These are phyloP conservation scores for Uloborus plumipes DNA, from an alignment of 2,888 invertebrate genomes.

Conservation along the genomic window DNA sequence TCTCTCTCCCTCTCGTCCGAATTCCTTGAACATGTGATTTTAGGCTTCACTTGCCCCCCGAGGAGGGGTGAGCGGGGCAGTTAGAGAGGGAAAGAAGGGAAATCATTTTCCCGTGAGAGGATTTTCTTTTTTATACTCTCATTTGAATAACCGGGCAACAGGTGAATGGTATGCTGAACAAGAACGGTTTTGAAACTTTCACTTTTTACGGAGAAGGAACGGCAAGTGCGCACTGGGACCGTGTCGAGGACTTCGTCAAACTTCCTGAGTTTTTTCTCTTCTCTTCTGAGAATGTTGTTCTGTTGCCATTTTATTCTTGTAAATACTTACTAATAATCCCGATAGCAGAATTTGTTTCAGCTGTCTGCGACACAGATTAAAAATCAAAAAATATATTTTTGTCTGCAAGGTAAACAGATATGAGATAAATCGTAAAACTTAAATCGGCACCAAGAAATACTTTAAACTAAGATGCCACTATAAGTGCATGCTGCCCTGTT, in stretches of 20 bases:
- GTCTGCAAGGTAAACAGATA: too few species aligned
- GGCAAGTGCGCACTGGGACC: not conserved
- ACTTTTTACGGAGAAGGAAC: not conserved
- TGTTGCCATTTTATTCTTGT: too few species aligned
- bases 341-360: too few species aligned
- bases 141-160: conserved; percentile 8
- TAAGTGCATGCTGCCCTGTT: too few species aligned
- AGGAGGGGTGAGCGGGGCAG: conserved; percentile 5
- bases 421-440: too few species aligned
- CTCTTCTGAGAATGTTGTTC: too few species aligned
- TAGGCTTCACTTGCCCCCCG: conserved; percentile 19
- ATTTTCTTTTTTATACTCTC: conserved; percentile 1
- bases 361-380: too few species aligned
- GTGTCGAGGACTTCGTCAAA: not conserved
- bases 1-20: not conserved
- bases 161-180: conserved; percentile 13
- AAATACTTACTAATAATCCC: too few species aligned
- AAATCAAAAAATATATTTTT: too few species aligned
- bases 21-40: conserved; percentile 8
- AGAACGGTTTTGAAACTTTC: conserved; percentile 7
- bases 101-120: conserved; percentile 39
- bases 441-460: too few species aligned
- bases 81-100: not conserved
- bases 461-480: too few species aligned
- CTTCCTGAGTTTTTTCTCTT: too few species aligned